phyloP scores from a whole-genome alignment of 2,797 vertebrate species.

The Hypotaenidia philippensis region DNA sequence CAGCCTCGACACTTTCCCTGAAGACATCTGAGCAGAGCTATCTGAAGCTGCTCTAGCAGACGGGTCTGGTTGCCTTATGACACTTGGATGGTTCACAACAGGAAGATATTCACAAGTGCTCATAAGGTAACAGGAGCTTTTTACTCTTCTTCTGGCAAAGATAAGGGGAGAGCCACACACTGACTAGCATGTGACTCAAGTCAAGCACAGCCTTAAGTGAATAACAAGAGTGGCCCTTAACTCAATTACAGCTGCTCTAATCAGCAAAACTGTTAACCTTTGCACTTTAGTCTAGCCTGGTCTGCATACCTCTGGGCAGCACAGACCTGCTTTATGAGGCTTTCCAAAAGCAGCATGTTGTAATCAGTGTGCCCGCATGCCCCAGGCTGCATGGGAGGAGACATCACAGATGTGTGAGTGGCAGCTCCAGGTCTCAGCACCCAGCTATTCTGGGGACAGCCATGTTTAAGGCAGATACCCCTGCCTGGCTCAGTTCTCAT shows the following conservation, averaged over 20 bases:
- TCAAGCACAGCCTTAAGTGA: background rate
- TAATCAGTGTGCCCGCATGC: background rate
- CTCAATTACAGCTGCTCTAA: background rate
- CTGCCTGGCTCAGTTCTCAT: background rate
- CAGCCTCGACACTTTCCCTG: conserved; percentile 4
- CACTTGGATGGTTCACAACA: background rate
- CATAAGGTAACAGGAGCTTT: background rate
- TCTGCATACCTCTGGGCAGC: background rate
- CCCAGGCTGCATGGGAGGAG: background rate
- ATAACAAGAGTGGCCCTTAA: background rate
- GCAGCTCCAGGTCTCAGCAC: fast-evolving
- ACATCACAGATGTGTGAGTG: background rate
- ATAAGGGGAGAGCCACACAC: background rate
- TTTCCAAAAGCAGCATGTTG: background rate
- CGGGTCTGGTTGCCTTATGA: background rate
- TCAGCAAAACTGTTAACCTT: conserved; percentile 4
- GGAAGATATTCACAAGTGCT: background rate
- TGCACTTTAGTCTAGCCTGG: background rate
- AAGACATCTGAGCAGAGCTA: background rate
- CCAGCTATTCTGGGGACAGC: background rate
- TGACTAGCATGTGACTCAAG: background rate
- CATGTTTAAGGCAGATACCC: background rate
- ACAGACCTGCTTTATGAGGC: background rate
- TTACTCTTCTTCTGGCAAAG: background rate
- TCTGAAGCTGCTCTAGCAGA: background rate